Evolutionary conservation across 2,113 vertebrate species (phyloP).

Genomic region (Heterotis niloticus): DNA sequence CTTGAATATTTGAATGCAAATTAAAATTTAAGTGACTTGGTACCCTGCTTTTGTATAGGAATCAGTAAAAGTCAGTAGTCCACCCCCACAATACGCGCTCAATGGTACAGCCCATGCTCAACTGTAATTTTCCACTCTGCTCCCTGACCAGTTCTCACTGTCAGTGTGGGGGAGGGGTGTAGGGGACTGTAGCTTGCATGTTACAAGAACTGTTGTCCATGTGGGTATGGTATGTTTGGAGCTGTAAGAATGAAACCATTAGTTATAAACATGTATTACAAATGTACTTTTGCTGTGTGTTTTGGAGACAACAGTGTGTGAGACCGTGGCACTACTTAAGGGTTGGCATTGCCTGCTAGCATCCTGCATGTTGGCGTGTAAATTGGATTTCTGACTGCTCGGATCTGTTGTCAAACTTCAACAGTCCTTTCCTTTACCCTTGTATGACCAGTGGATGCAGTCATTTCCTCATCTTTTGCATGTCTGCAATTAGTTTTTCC

Average conservation of each 20-base stretch:
- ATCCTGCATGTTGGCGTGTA: too few species aligned
- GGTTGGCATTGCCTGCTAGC: too few species aligned
- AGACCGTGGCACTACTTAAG: too few species aligned
- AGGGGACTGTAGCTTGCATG: not conserved
- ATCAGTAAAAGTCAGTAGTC: not conserved
- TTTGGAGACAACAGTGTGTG: not conserved
- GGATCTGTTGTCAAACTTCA: too few species aligned
- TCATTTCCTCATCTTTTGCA: too few species aligned
- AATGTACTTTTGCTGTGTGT: not conserved
- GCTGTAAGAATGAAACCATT: not conserved
- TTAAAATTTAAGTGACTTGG: conserved; percentile 1
- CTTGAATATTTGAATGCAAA: not conserved
- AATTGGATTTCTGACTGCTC: too few species aligned
- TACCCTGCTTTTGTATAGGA: not conserved
- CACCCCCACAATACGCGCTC: not conserved
- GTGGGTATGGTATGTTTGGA: not conserved
- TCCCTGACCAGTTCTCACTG: conserved; percentile 19
- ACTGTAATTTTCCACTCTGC: conserved; percentile 31
- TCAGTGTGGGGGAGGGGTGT: conserved; percentile 12
- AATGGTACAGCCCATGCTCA: conserved; percentile 28
- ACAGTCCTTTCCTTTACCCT: too few species aligned
- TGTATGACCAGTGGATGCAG: too few species aligned
- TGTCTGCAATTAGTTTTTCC: too few species aligned
- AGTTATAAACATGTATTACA: not conserved
- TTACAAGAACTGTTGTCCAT: conserved; percentile 3